Percentiles rank a stretch among this genome's conserved stretches.
phyloP scores from a whole-genome alignment of 30 jellyfish, hydroid and myxozoan genomes.

The Cassiopea xamachana region DNA sequence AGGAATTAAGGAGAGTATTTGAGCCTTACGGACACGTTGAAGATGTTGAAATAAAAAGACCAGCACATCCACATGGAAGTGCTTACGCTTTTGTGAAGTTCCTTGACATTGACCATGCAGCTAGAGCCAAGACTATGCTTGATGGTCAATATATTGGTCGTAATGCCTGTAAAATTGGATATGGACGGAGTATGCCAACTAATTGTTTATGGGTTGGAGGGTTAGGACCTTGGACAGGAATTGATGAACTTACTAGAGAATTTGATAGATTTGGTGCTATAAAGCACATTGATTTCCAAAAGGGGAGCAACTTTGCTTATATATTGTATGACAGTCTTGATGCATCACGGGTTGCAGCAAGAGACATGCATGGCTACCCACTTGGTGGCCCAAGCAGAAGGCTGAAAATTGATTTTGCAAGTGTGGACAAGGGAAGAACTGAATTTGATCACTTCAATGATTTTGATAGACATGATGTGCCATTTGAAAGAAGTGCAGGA shows the following conservation, averaged over 20 bases:
- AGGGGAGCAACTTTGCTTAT: conserved; percentile 88
- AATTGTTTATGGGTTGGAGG: conserved; percentile 99
- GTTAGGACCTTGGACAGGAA: conserved; percentile 90
- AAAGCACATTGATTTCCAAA: conserved; percentile 80
- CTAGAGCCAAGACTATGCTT: conserved; percentile 86
- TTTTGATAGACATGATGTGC: conserved; percentile 77
- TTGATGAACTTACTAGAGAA: conserved; percentile 94
- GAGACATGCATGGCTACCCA: conserved; percentile 98
- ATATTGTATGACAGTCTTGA: conserved; percentile 93
- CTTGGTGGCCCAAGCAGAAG: conserved; percentile 93
- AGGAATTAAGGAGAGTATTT: conserved; percentile 84
- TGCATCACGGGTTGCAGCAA: conserved; percentile 97
- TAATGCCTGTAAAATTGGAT: conserved; percentile 90
- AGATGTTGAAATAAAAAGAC: conserved; percentile 98
- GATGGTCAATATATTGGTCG: conserved; percentile 88
- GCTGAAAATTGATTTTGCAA: conserved; percentile 95
- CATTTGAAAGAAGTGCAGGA: conserved; percentile 59
- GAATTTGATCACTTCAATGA: conserved; percentile 71
- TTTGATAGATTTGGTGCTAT: conserved; percentile 98
- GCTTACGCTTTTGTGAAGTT: conserved; percentile 96
- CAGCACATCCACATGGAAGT: conserved; percentile 89
- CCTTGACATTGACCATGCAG: conserved; percentile 90
- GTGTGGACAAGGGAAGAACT: conserved; percentile 70
- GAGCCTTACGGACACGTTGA: conserved; percentile 93
- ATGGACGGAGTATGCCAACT: conserved; percentile 94